Evolutionary conservation across 2,113 vertebrate species (phyloP).

Genomic region (Chloebia gouldiae): DNA sequence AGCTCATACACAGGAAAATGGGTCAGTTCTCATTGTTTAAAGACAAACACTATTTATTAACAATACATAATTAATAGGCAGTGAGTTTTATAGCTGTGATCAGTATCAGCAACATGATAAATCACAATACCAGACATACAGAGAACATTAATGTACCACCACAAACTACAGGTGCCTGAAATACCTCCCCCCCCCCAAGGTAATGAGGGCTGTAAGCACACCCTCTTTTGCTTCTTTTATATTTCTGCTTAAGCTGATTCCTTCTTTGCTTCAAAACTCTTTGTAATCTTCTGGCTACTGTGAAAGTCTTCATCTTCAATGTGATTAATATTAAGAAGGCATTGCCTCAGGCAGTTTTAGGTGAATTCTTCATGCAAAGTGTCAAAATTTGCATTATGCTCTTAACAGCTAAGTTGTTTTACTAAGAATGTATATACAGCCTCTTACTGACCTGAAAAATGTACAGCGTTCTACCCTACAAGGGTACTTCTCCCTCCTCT

Average conservation of each 20-base stretch:
- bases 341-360: background rate
- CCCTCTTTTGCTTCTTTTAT: background rate
- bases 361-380: background rate
- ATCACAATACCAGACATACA: background rate
- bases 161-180: background rate
- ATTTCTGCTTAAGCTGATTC: background rate
- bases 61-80: background rate
- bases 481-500: background rate
- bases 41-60: background rate
- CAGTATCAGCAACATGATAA: background rate
- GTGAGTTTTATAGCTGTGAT: background rate
- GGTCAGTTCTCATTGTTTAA: background rate
- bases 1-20: background rate
- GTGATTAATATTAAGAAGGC: background rate
- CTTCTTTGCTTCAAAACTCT: background rate
- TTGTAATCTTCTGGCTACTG: background rate
- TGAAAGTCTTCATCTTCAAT: background rate
- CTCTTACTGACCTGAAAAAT: background rate
- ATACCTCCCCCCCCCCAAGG: background rate
- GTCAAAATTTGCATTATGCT: background rate
- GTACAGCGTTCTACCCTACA: background rate
- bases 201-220: background rate
- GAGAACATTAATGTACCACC: background rate
- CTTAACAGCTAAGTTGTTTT: background rate
- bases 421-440: background rate